phyloP scores from a whole-genome alignment of 1,140 invertebrate genomes.

The Ostrea denselamellosa region DNA sequence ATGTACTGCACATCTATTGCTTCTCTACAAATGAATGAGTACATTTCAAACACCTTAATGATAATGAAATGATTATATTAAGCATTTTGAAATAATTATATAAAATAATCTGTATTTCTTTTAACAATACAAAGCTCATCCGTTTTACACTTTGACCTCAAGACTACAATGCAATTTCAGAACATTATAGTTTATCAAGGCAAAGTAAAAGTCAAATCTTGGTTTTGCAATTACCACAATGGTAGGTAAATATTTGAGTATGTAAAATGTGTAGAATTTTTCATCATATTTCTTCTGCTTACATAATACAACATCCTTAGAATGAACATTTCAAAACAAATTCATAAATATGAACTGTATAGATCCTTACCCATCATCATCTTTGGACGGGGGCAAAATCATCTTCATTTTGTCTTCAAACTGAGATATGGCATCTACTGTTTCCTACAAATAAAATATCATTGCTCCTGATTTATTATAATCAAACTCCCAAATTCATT shows the following conservation, averaged over 20 bases:
- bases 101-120: neutral
- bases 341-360: neutral
- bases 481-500: no score
- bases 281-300: no score
- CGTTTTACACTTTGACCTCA: neutral
- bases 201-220: no score
- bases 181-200: no score
- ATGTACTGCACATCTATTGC: constrained; percentile 69
- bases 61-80: neutral
- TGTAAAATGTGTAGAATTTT: no score
- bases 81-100: neutral
- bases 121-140: neutral
- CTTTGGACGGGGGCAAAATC: constrained; percentile 70
- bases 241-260: no score
- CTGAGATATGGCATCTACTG: constrained; percentile 66
- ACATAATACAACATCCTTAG: no score
- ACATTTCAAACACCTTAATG: constrained; percentile 21
- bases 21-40: constrained; percentile 57
- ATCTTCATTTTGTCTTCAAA: constrained; percentile 77
- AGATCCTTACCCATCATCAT: constrained; percentile 61
- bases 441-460: constrained; percentile 61
- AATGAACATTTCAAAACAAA: no score
- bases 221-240: no score
- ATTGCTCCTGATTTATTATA: no score
- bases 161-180: no score